Conservation (phyloP, 2,797 vertebrate genomes). For the Acrossocheilus wenchowensis region DNA sequence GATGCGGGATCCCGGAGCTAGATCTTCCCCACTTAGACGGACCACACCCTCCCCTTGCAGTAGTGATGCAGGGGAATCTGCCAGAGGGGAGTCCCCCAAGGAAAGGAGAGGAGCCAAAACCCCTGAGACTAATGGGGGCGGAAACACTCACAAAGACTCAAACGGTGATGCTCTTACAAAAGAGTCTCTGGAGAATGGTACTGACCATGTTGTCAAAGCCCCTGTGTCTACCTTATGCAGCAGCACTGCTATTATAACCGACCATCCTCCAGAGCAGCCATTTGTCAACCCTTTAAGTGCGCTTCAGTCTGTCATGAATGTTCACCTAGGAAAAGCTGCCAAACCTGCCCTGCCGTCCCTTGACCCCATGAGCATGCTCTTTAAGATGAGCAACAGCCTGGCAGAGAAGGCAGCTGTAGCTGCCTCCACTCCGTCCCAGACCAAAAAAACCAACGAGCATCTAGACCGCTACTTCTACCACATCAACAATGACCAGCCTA, state of each 20-base stretch:
- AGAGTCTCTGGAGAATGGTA: conserved; percentile 88
- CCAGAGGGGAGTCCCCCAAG: conserved; percentile 83
- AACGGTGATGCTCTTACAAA: conserved; percentile 82
- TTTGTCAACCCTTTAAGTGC: conserved; percentile 98
- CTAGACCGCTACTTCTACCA: conserved; percentile 98
- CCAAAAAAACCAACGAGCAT: conserved; percentile 91
- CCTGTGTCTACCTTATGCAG: conserved; percentile 81
- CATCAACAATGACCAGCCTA: conserved; percentile 93
- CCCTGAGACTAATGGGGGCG: conserved; percentile 78
- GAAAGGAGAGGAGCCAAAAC: conserved; percentile 83
- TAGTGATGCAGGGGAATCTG: conserved; percentile 88
- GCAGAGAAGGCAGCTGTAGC: conserved; percentile 97
- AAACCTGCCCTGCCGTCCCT: conserved; percentile 94
- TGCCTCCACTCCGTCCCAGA: conserved; percentile 86
- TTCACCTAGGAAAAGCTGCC: conserved; percentile 96
- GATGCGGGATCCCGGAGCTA: conserved; percentile 88
- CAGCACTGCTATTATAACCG: conserved; percentile 97
- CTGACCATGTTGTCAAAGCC: conserved; percentile 81
- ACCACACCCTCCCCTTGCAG: conserved; percentile 91
- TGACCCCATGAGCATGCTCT: conserved; percentile 99
- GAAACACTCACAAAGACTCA: conserved; percentile 79
- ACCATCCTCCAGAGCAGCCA: conserved; percentile 96
- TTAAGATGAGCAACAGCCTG: conserved; percentile 99
- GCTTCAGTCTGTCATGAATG: conserved; percentile 98
- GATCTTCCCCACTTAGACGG: conserved; percentile 85